Conservation (phyloP, 2,888 invertebrate species). For the Stenodema calcarata region DNA sequence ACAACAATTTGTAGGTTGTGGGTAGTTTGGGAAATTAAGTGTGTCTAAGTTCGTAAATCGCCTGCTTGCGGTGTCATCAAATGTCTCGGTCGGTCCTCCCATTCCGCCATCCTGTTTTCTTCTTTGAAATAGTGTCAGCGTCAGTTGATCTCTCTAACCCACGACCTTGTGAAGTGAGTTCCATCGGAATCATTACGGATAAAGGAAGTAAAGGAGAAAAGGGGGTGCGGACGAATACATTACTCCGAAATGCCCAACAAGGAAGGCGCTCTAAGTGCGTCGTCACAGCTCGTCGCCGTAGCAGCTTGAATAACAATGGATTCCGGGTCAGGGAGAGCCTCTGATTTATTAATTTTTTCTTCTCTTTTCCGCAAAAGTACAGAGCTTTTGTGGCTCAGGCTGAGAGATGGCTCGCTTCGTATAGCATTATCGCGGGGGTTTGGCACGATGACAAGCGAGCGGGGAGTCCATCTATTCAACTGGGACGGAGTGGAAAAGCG, state of each 20-base stretch:
- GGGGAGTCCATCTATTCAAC: too few relatives aligned
- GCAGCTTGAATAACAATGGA: neutral
- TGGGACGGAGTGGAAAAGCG: too few relatives aligned
- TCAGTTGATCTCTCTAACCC: too few relatives aligned
- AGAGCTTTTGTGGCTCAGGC: neutral
- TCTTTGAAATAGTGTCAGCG: too few relatives aligned
- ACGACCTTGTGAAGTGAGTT: neutral
- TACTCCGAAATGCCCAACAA: neutral
- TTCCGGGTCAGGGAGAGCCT: neutral
- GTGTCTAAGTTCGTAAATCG: too few relatives aligned
- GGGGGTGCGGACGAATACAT: neutral
- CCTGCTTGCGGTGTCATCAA: too few relatives aligned
- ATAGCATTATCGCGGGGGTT: neutral
- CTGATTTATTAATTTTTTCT: neutral
- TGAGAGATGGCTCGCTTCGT: neutral
- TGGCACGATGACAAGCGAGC: neutral
- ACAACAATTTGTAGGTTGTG: too few relatives aligned
- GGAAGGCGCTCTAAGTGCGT: neutral
- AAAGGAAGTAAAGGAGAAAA: neutral
- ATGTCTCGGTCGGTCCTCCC: too few relatives aligned
- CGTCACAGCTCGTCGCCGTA: neutral
- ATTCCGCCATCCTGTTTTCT: too few relatives aligned
- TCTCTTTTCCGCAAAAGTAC: neutral
- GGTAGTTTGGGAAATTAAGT: too few relatives aligned
- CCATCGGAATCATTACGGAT: neutral